Base-by-base conservation (phyloP, 2,888 invertebrate species). In the Eustalomyia histrio region DNA sequence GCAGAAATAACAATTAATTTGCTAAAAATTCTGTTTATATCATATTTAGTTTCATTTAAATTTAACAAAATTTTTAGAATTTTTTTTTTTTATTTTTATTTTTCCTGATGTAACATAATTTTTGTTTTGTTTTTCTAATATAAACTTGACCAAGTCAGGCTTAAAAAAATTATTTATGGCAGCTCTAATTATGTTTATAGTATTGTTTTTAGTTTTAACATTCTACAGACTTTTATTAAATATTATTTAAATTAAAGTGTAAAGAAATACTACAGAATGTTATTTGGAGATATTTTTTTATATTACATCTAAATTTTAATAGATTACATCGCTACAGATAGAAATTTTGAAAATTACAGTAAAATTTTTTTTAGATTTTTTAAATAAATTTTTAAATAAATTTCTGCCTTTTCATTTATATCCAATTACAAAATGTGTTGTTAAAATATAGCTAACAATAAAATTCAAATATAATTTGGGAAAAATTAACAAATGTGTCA, bases 1-100 rank as follows among this genome's bases (percentile, higher is more conserved):
- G 79, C 69, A 69, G 64, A 60, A 53, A 60, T 79, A 79, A 79
- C 79, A 79, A 79, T 79, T 55, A 58, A 47, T 67, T 67, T 9
- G 43, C 60, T 24, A 64, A 52, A 69, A 64, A 69, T 33, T 50
- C 53, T 58, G 35, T 69, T 76, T 74, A 75, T 60, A 64, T 47
- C 6, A 69, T 69, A 50, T 39, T 39, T 12, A 12, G 24, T 74
- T 69, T 33, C 17, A n/a, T 71, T 50, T n/a, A 12, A 10, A 24
- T 17, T 61, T 39, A 76, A 57, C 68, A 75, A 67, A 74, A 50
- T 24, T 61, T 67, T 60, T 60, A 35, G 43, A 55, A 43, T 57
- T 55, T n/a, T n/a, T n/a, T n/a, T n/a, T n/a, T n/a, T n/a, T 60
- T 39, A 53, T 21, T 75, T 24, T 60, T 39, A 53, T 21, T 75